Base-by-base conservation (phyloP, 1,140 invertebrate genomes). In the Prorops nasuta region DNA sequence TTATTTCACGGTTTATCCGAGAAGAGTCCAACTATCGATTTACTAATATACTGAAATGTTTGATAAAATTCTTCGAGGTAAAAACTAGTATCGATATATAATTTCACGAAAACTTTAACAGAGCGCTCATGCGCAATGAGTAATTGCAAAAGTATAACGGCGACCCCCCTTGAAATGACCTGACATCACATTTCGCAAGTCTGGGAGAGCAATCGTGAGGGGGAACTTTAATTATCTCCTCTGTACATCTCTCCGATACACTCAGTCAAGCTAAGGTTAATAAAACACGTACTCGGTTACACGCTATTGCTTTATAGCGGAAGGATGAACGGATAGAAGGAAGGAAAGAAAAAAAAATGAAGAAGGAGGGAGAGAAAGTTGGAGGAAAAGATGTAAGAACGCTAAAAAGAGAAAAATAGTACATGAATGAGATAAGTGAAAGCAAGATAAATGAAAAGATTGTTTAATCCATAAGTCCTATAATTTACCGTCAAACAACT, bases 161-260 rank as follows among this genome's bases (percentile, higher is more conserved):
- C 44, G 14, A 46, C 36, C 44, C 42, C 22, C n/a, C n/a, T n/a
- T n/a, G n/a, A n/a, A n/a, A n/a, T n/a, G n/a, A n/a, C n/a, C n/a
- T n/a, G n/a, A n/a, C n/a, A n/a, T n/a, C n/a, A n/a, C n/a, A n/a
- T n/a, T n/a, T n/a, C n/a, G 20, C 34, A 35, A 14, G 24, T 47
- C 48, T 48, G 43, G 31, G 56, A 51, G 49, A 57, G 15, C 46
- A 44, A 51, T 56, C 56, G 61, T n/a, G n/a, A n/a, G 49, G 47
- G 50, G 61, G 47, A 64, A 62, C 59, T 64, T 64, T 64, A 62
- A 64, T 64, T 64, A 64, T 62, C 56, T 54, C 58, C 51, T 56
- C 61, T 41, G 44, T 48, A 50, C 51, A 50, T 58, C 55, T 49
- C 53, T 51, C 49, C 53, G 40, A 44, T n/a, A n/a, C n/a, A n/a